Evolutionary conservation across 2,113 vertebrate genomes (phyloP).

Genomic region (Sapayoa aenigma): DNA sequence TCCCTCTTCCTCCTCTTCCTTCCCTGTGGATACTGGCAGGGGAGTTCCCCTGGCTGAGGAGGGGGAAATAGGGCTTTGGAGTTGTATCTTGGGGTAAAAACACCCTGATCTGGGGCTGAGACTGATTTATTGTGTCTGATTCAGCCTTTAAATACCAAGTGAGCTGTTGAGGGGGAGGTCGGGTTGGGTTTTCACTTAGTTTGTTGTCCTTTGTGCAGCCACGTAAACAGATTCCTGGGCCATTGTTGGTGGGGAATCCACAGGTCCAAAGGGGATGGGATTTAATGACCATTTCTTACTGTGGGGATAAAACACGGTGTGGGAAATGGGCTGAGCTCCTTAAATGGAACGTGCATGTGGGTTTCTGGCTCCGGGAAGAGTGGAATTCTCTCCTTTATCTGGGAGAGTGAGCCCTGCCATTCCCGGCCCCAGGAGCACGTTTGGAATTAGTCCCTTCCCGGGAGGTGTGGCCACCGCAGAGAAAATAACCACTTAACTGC

Average conservation of each 20-base stretch:
- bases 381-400: neutral
- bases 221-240: neutral
- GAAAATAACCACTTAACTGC: conserved; percentile 18
- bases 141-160: neutral
- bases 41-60: neutral
- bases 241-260: neutral
- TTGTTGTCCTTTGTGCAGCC: neutral
- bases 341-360: neutral
- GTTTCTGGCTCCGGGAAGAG: neutral
- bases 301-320: neutral
- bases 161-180: neutral
- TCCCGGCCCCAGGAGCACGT: neutral
- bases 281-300: neutral
- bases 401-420: neutral
- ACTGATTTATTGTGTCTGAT: neutral
- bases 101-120: neutral
- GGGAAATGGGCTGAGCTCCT: neutral
- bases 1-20: neutral
- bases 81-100: neutral
- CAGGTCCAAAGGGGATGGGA: neutral
- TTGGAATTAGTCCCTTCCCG: neutral
- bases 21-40: neutral
- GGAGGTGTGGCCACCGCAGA: conserved; percentile 16
- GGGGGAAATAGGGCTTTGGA: neutral
- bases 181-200: neutral